phyloP scores from a whole-genome alignment of 2,113 vertebrate genomes.

The Catharus minimus region DNA sequence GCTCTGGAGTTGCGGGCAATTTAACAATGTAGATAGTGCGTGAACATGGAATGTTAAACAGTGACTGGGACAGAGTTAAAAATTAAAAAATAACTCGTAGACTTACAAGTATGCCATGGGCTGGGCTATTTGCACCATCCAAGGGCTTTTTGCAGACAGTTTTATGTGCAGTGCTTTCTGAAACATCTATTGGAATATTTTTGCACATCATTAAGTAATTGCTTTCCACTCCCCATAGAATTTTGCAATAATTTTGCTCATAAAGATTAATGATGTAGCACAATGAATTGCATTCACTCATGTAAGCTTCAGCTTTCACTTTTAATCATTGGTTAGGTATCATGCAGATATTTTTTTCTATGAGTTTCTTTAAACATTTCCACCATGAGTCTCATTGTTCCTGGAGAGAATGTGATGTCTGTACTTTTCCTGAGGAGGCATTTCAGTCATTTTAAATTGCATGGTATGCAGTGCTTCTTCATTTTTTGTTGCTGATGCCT shows the following conservation, averaged over 20 bases:
- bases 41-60: constrained; percentile 72
- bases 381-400: neutral
- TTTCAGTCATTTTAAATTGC: neutral
- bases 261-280: constrained; percentile 61
- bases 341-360: neutral
- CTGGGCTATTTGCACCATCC: neutral
- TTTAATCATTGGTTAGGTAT: neutral
- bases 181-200: constrained; percentile 3
- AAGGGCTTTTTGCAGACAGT: neutral
- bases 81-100: neutral
- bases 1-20: constrained; percentile 70
- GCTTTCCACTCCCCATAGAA: constrained; percentile 33
- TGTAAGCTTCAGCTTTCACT: neutral
- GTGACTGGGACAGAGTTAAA: constrained; percentile 32
- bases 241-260: constrained; percentile 18
- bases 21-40: constrained; percentile 69
- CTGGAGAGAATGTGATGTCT: neutral
- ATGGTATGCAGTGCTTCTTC: neutral
- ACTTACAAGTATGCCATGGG: neutral
- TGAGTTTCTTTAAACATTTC: constrained; percentile 22
- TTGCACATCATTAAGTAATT: constrained; percentile 39
- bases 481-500: neutral
- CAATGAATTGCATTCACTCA: neutral
- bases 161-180: neutral
- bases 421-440: neutral